Evolutionary conservation across 2,797 vertebrate species (phyloP), one percentile per base, ranked within the genome.

Genomic region (Chromis chromis): DNA sequence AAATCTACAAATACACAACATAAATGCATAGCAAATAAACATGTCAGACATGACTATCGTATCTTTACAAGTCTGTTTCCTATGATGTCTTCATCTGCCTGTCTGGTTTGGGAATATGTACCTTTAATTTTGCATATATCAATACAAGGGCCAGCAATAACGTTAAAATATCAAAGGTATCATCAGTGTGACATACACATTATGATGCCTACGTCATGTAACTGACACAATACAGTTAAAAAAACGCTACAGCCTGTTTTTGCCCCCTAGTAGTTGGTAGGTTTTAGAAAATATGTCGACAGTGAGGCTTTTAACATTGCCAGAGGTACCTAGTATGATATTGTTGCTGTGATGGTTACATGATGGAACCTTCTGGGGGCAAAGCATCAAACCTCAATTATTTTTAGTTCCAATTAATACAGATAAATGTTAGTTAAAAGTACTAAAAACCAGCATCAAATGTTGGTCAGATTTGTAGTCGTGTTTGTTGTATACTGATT

Each of bases 11-110:
- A 78, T 63, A 76, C 55, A 66, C 66, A 70, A 59, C 33, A 63
- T 72, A 79, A 83, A 79, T 66, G n/a, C 33, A 57, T 33, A 71
- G 59, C 31, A 87, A 79, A 81, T 78, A 81, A 85, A 86, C 79
- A 76, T 5, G 2, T 70, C 46, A 33, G 56, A 56, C 46, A n/a
- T 22, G 24, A 64, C 80, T 62, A 50, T 16, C 44, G 57, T 53
- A 39, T 63, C 27, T 61, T 86, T 68, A 56, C 40, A 68, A 59
- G 27, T 27, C 24, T 67, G 50, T 65, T 60, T 65, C 61, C 48
- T 53, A 58, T 58, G 36, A 86, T 48, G 46, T 67, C 22, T 54
- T 65, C 7, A 71, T 68, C 49, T 44, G 28, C 39, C 24, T 33
- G 24, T 1, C 40, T 60, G 6, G 17, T 50, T 64, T 54, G 13